phyloP scores from a whole-genome alignment of 1,140 invertebrate genomes.

The Drosophila watanabei region DNA sequence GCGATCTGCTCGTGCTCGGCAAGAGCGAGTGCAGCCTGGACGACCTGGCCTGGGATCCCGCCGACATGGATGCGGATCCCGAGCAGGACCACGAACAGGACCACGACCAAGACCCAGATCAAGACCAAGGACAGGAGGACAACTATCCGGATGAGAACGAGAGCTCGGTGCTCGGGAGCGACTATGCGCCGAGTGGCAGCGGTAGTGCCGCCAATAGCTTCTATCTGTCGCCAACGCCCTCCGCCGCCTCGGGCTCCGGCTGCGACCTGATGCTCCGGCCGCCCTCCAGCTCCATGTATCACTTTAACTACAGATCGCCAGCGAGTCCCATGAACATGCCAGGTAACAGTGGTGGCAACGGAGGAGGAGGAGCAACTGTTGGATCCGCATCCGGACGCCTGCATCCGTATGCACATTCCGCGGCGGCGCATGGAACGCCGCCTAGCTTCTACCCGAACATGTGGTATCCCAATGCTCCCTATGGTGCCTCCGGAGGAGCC shows the following conservation, averaged over 20 bases:
- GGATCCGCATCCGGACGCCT: constrained; percentile 13
- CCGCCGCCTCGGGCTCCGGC: constrained; percentile 35
- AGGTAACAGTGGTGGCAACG: not conserved
- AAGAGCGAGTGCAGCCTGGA: constrained; percentile 39
- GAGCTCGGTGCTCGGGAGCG: constrained; percentile 48
- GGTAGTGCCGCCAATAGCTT: constrained; percentile 66
- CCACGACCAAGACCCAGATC: constrained; percentile 13
- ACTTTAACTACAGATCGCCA: constrained; percentile 64
- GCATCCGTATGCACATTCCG: constrained; percentile 68
- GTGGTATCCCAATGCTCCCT: constrained; percentile 82
- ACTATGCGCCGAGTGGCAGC: constrained; percentile 52
- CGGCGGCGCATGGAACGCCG: constrained; percentile 36
- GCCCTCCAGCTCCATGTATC: constrained; percentile 64
- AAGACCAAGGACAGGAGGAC: constrained; percentile 44
- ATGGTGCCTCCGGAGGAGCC: constrained; percentile 33
- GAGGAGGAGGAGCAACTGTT: not conserved
- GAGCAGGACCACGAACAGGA: constrained; percentile 14
- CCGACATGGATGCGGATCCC: constrained; percentile 17
- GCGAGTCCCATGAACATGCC: constrained; percentile 18
- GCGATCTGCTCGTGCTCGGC: constrained; percentile 22
- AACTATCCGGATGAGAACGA: constrained; percentile 64
- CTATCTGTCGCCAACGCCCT: constrained; percentile 65
- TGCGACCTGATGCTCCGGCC: constrained; percentile 69
- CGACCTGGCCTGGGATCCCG: constrained; percentile 31
- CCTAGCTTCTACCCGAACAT: constrained; percentile 73